Conservation (phyloP, 2,113 vertebrate species). For the Solea solea region DNA sequence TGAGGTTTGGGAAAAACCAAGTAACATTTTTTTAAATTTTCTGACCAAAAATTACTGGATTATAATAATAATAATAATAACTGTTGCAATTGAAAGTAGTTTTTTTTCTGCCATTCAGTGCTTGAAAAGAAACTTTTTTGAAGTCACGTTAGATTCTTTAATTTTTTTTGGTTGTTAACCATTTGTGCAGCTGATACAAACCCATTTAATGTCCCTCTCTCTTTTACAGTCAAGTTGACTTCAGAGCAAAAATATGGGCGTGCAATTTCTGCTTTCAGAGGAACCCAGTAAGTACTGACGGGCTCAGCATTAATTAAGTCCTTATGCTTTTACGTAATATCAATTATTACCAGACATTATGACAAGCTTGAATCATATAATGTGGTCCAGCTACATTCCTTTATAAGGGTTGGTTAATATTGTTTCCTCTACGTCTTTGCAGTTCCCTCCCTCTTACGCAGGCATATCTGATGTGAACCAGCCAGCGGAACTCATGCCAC, state of each 20-base stretch:
- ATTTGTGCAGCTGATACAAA: neutral
- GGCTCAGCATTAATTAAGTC: fast-evolving
- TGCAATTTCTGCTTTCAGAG: constrained; percentile 99
- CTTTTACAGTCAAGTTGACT: constrained; percentile 92
- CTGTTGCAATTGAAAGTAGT: no score
- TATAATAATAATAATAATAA: no score
- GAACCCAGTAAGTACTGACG: constrained; percentile 86
- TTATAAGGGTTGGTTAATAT: constrained; percentile 8
- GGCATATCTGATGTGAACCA: constrained; percentile 97
- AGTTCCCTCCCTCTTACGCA: constrained; percentile 95
- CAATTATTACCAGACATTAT: neutral
- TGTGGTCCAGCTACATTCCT: constrained; percentile 22
- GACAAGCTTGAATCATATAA: neutral
- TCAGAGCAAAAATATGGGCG: constrained; percentile 96
- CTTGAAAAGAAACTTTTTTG: no score
- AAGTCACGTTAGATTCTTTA: neutral
- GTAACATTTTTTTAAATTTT: no score
- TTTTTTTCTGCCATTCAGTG: no score
- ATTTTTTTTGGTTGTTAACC: neutral
- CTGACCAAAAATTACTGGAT: no score
- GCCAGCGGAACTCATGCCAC: constrained; percentile 96
- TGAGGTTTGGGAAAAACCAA: no score
- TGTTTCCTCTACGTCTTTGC: constrained; percentile 46
- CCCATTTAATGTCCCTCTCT: constrained; percentile 15
- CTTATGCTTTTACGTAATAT: neutral